Percentiles rank a stretch among this genome's conserved stretches.
Conservation (phyloP, 2,888 invertebrate genomes). For the Nesidiocoris tenuis region DNA sequence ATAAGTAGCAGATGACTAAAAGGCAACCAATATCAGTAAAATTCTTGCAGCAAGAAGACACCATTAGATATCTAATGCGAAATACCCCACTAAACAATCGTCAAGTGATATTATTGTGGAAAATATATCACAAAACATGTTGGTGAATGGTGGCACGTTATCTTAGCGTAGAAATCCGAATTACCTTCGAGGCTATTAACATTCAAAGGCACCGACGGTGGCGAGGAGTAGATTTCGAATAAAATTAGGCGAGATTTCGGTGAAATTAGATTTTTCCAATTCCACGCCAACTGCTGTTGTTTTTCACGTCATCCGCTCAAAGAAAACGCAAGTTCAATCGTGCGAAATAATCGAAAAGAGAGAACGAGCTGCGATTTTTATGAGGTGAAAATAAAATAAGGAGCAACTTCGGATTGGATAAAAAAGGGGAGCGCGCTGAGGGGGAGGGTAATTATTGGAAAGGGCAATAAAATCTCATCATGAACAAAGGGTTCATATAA, state of each 20-base stretch:
- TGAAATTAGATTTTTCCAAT: not conserved
- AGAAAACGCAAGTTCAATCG: not conserved
- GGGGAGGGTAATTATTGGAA: constrained; percentile 7
- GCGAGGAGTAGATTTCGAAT: not conserved
- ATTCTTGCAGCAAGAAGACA: no score
- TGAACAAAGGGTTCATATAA: not conserved
- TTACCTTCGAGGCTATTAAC: not conserved
- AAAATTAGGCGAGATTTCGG: not conserved
- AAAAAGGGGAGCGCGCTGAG: not conserved
- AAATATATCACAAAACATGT: no score
- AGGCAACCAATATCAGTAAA: no score
- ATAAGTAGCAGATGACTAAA: no score
- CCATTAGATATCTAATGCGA: no score
- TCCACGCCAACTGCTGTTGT: not conserved
- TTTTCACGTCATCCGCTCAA: not conserved
- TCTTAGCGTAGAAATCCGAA: not conserved
- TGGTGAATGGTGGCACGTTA: no score
- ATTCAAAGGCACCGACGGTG: not conserved
- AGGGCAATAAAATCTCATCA: constrained; percentile 14
- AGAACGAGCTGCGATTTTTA: constrained; percentile 1
- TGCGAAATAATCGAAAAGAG: constrained; percentile 14
- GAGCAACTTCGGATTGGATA: not conserved
- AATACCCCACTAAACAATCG: no score
- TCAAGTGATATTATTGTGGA: no score
- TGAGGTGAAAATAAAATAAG: constrained; percentile 10